Base-by-base conservation (phyloP, 2,888 invertebrate genomes). In the Sminthurides aquaticus region DNA sequence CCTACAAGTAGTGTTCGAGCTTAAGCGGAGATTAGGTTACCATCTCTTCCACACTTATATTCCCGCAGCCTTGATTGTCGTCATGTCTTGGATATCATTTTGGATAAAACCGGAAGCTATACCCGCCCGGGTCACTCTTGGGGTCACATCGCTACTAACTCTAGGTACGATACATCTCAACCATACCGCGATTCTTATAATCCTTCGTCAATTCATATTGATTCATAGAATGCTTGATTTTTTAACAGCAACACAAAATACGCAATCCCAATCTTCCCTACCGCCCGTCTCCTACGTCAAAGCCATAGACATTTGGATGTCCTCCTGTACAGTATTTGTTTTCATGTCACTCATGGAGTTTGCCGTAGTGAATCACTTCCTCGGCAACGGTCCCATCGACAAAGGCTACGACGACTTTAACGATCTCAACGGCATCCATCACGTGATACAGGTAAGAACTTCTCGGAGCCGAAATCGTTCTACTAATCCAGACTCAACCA, bases 81-180 rank as follows among this genome's bases (percentile, higher is more conserved):
- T 78, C 62, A 75, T 79, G 72, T 79, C 78, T 1, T 94, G 93
- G 93, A 92, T 94, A 74, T 92, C 93, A 0, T 94, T 94, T 81
- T 94, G 93, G 94, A 92, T 93, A 76, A 92, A 91, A 76, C 91
- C 91, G 0, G 92, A 92, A 79, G 92, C 93, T 3, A 91, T 91
- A 74, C 93, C 93, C 0, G 92, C 92, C 0, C 83, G 93, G 66
- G 91, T 93, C 65, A 92, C 92, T 0, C 80, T 93, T 22, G 92
- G 92, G 57, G 91, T 91, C 26, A 91, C 91, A 0, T 91, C 91
- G 0, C 80, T 93, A 61, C 83, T 93, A 49, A 93, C 92, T 59
- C 81, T 92, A 75, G 89, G 89, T 88, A 78, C 77, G 76, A 71
- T n/a, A n/a, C n/a, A n/a, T n/a, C n/a, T n/a, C n/a, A n/a, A n/a